Conservation (phyloP, 2,797 vertebrate species). For the Anabacerthia variegaticeps region DNA sequence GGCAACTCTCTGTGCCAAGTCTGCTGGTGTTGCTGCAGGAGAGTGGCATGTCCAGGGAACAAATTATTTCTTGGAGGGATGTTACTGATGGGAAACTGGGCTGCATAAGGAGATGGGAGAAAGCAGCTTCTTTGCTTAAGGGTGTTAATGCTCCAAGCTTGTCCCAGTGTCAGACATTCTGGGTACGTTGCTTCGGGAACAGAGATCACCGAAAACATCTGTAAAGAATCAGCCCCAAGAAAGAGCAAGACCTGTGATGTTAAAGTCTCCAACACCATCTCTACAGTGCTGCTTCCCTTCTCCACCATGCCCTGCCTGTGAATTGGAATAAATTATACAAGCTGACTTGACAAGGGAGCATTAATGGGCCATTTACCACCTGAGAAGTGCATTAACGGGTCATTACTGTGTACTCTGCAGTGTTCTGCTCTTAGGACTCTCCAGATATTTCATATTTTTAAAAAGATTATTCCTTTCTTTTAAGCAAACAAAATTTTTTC, state of each 20-base stretch:
- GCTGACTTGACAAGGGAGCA: neutral
- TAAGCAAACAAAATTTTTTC: neutral
- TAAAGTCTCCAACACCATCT: neutral
- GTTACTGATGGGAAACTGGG: neutral
- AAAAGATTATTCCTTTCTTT: neutral
- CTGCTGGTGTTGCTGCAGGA: neutral
- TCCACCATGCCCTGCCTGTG: neutral
- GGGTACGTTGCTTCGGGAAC: neutral
- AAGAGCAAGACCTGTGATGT: neutral
- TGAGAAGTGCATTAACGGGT: constrained; percentile 36
- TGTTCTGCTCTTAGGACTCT: neutral
- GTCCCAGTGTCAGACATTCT: neutral
- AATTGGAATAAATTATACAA: constrained; percentile 8
- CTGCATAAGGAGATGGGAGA: neutral
- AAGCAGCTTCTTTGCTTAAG: neutral
- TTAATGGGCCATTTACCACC: constrained; percentile 48
- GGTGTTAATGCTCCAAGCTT: neutral
- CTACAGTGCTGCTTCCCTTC: neutral
- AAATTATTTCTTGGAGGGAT: neutral
- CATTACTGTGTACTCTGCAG: constrained; percentile 9
- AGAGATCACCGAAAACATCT: neutral
- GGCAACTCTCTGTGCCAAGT: neutral
- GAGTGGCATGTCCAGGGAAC: neutral
- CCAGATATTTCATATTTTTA: neutral
- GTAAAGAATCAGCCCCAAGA: neutral